Evolutionary conservation across 2,113 vertebrate genomes (phyloP), one percentile per base, ranked within the genome.

Genomic region (Aphyosemion australe): DNA sequence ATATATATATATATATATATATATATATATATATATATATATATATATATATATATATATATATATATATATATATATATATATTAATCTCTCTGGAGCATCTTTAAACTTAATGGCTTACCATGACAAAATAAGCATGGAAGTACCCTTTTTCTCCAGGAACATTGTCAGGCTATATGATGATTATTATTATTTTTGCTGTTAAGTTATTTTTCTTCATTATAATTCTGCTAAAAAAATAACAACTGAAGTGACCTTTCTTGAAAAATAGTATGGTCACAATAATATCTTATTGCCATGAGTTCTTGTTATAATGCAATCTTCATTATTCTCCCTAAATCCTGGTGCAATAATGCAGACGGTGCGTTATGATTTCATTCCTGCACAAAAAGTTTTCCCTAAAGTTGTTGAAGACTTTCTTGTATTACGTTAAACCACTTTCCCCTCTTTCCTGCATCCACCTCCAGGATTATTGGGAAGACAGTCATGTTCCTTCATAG

Each of bases 331-430:
- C 62, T 76, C 76, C 59, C 42, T 41, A 21, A 67, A 70, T 76
- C 48, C 39, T n/a, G 12, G 56, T 68, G 48, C 56, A 78, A 8
- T 69, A 69, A 39, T 78, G 55, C 75, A 67, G 68, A 81, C 58
- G 9, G 41, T 68, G 72, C 72, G 75, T 59, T 62, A 68, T 64
- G 52, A 81, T 74, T 75, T 48, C 61, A 62, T 66, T 76, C 68
- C 63, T 76, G 74, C 81, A 77, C 60, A 79, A 64, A 75, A 64
- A 61, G 52, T 71, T 76, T 82, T 84, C 37, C 64, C 63, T 48
- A 11, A 64, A 81, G 78, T 78, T 26, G 54, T 65, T 72, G 34
- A 37, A 61, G 76, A 76, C 72, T 63, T 37, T 26, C 26, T 26
- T 26, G 26, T 26, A 2, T 26, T 26, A 26, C 26, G 26, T 26